Evolutionary conservation across 2,113 vertebrate species (phyloP).

Genomic region (Athene cunicularia): DNA sequence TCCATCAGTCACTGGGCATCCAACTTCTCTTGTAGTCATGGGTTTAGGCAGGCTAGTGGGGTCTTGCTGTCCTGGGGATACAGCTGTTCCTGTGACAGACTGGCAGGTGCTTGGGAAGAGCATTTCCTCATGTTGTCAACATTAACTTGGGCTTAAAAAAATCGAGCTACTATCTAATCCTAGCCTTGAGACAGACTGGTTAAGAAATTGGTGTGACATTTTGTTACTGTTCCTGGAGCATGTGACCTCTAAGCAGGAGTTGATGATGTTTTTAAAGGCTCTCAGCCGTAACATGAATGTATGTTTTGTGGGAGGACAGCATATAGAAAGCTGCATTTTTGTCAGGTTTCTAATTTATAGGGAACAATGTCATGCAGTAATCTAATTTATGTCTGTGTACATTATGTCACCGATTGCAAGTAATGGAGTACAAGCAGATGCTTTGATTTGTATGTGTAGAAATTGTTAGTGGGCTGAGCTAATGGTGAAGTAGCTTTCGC

Average conservation of each 20-base stretch:
- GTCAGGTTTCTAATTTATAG: conserved; percentile 22
- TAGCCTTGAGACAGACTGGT: background rate
- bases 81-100: background rate
- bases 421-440: background rate
- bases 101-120: background rate
- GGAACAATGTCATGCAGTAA: background rate
- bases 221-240: background rate
- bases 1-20: background rate
- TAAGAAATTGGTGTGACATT: background rate
- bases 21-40: background rate
- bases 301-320: background rate
- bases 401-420: background rate
- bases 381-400: conserved; percentile 4
- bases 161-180: background rate
- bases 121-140: background rate
- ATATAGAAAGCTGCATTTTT: background rate
- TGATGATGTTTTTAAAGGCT: conserved; percentile 24
- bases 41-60: background rate
- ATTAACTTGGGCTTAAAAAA: background rate
- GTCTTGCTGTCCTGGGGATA: background rate
- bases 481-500: background rate
- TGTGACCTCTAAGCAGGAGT: conserved; percentile 4
- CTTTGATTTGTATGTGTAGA: background rate
- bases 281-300: background rate
- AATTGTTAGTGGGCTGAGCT: background rate